Evolutionary conservation across 2,888 invertebrate genomes (phyloP).

Genomic region (Ectemnius cavifrons): DNA sequence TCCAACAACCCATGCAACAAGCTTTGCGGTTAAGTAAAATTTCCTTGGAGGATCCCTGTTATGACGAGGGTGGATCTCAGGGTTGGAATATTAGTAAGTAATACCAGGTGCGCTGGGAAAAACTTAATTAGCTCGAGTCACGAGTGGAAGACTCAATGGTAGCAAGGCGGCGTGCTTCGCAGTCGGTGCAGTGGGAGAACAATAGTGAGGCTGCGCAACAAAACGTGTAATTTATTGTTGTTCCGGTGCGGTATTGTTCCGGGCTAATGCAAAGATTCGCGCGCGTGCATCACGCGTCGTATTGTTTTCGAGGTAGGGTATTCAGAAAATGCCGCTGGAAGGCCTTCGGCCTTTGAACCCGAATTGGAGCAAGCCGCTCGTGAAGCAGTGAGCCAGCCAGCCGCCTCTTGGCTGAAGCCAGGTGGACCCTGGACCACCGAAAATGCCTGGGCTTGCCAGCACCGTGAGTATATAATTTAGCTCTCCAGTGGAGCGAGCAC

Average conservation of each 20-base stretch:
- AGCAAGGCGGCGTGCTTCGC: too few relatives aligned
- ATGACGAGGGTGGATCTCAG: too few relatives aligned
- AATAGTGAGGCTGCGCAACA: constrained; percentile 41
- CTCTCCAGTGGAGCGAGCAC: background rate
- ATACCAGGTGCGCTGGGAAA: too few relatives aligned
- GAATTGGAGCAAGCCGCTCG: constrained; percentile 5
- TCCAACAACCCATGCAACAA: too few relatives aligned
- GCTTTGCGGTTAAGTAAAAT: too few relatives aligned
- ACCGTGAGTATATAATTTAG: constrained; percentile 33
- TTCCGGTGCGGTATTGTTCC: background rate
- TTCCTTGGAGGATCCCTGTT: too few relatives aligned
- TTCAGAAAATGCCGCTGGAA: constrained; percentile 4
- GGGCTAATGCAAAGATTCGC: constrained; percentile 7
- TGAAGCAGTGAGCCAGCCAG: too few relatives aligned
- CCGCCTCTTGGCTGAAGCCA: too few relatives aligned
- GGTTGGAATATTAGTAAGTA: too few relatives aligned
- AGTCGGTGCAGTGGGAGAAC: constrained; percentile 8
- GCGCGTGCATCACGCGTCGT: background rate
- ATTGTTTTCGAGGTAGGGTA: background rate
- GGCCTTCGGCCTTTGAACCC: constrained; percentile 2
- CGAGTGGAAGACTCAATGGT: too few relatives aligned
- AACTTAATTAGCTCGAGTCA: too few relatives aligned
- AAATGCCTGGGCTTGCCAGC: constrained; percentile 12
- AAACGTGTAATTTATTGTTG: constrained; percentile 27
- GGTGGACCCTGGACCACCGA: constrained; percentile 7